Conservation (phyloP, 2,113 vertebrate genomes). For the Cavia aperea region DNA sequence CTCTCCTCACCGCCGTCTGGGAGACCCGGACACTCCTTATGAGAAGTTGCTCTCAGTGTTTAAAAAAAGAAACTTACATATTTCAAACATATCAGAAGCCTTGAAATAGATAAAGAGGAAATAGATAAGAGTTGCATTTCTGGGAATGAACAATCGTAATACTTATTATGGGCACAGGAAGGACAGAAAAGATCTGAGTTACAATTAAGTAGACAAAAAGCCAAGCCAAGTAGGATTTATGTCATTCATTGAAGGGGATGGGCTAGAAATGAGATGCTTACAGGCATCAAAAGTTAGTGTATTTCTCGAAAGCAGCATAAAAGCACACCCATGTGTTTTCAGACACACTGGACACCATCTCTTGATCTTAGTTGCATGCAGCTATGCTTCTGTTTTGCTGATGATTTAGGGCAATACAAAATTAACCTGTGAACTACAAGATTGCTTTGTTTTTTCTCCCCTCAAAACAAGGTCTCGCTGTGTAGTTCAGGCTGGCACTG, state of each 20-base stretch:
- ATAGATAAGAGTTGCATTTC: neutral
- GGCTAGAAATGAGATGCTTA: neutral
- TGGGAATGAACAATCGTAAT: neutral
- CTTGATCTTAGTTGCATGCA: neutral
- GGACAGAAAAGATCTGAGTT: slow-evolving; percentile 6
- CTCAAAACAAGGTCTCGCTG: neutral
- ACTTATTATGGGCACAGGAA: slow-evolving; percentile 7
- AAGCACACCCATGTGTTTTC: neutral
- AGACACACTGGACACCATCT: neutral
- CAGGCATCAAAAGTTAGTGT: neutral
- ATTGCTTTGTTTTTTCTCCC: neutral
- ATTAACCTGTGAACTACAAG: neutral
- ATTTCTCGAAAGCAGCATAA: neutral
- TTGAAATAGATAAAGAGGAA: slow-evolving; percentile 35
- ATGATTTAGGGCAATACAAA: neutral
- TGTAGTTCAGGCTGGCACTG: neutral
- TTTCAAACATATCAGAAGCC: neutral
- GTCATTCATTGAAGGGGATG: neutral
- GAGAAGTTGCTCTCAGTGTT: slow-evolving; percentile 10
- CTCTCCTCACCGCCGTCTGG: neutral
- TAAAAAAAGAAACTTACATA: slow-evolving; percentile 2
- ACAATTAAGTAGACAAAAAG: neutral
- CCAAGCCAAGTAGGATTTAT: neutral
- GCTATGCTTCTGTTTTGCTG: neutral
- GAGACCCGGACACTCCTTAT: neutral